Base-by-base conservation (phyloP, 2,113 vertebrate species). In the Serilophus lunatus region DNA sequence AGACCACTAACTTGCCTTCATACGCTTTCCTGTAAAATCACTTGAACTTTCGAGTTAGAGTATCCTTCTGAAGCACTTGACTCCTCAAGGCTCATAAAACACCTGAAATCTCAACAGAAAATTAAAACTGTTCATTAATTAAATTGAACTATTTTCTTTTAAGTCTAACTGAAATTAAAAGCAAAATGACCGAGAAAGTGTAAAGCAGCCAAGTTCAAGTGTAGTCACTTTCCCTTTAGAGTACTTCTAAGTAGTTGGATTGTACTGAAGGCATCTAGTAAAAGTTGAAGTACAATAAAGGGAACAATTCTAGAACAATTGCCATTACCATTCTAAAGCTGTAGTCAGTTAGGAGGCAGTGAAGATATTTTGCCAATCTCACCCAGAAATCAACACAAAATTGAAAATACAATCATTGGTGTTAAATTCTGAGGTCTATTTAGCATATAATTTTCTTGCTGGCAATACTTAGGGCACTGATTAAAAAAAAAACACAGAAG, bases 131-230 rank as follows among this genome's bases (percentile, higher is more conserved):
- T 36, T 82, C 56, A 40, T 38, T 12, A 92, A 95, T 91, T 93
- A 86, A 84, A 96, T 61, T 72, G 71, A 95, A 57, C 49, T 74
- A 92, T 82, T 97, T 93, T 65, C 56, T 87, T 89, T 96, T 68
- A 78, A 28, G 23, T 56, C 28, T 71, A 86, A 93, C 84, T 76
- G 6, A 90, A 94, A 96, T 88, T 86, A 94, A 95, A 71, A 91
- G 36, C 19, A 81, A 63, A 35, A 86, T 0, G 0, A 84, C 10
- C 1, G 3, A 74, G 36, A 60, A 86, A 57, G n/a, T 90, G 28
- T 54, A 92, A 90, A 93, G 61, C 57, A 95, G 76, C 7, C 63
- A 68, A 80, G 14, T 78, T 91, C 15, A 24, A 94, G 42, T 31
- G 49, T 74, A 54, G 81, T 42, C 79, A 89, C 38, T 90, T 96